Percentiles rank a stretch among this genome's conserved stretches.
phyloP scores from a whole-genome alignment of 2,113 vertebrate genomes.

The Anarhynchus alexandrinus region DNA sequence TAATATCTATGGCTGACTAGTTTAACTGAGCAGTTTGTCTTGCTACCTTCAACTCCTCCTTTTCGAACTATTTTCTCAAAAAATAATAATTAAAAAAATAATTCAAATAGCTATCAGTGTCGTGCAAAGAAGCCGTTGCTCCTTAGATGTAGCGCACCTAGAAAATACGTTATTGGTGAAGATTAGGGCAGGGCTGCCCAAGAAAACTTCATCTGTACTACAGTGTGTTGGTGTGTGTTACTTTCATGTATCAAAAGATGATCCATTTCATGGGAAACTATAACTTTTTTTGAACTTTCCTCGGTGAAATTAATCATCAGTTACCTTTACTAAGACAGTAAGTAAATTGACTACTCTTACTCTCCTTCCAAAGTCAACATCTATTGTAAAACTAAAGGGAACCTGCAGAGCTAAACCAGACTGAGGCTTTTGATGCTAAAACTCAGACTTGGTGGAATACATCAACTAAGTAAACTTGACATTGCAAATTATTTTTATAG shows the following conservation, averaged over 20 bases:
- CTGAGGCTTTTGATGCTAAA: not conserved
- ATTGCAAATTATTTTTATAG: not conserved
- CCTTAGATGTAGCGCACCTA: not conserved
- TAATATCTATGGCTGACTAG: constrained; percentile 48
- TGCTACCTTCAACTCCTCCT: not conserved
- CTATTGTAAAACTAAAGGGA: not conserved
- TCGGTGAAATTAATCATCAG: not conserved
- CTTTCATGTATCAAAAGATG: not conserved
- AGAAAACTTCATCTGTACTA: not conserved
- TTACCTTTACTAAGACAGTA: not conserved
- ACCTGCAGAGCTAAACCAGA: not conserved
- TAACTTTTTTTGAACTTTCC: not conserved
- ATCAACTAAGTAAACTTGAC: not conserved
- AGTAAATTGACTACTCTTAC: not conserved
- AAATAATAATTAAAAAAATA: not conserved
- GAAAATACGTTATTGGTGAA: not conserved
- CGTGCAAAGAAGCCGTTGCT: not conserved
- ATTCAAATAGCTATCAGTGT: not conserved
- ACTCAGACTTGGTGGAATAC: not conserved
- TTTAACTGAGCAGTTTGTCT: constrained; percentile 39
- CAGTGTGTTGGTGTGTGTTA: not conserved
- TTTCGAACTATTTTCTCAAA: not conserved
- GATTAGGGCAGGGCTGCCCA: not conserved
- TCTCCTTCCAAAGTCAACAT: not conserved
- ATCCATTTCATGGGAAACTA: not conserved